Conservation (phyloP, 2,113 vertebrate genomes). For the Sphyrna mokarran region DNA sequence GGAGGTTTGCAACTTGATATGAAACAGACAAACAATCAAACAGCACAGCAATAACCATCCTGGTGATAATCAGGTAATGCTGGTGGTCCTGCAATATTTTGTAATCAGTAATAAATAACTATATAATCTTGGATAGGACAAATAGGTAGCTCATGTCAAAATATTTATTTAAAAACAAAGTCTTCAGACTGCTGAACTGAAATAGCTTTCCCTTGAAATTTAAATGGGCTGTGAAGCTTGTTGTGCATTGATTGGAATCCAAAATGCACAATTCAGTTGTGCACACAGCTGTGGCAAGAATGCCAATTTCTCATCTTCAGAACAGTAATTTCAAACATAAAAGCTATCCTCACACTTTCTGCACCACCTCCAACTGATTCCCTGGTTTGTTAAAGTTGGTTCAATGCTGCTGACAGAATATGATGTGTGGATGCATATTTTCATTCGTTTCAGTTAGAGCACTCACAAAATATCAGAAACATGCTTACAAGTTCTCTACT, state of each 20-base stretch:
- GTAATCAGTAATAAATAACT: neutral
- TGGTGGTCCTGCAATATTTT: neutral
- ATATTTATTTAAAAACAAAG: neutral
- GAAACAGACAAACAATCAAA: neutral
- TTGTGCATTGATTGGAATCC: neutral
- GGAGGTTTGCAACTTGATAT: neutral
- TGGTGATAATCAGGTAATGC: neutral
- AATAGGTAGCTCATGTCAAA: neutral
- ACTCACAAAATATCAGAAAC: neutral
- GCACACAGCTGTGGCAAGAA: neutral
- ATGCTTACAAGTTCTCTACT: neutral
- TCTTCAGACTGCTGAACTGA: neutral
- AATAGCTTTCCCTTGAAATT: neutral
- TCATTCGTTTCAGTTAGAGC: neutral
- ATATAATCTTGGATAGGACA: neutral
- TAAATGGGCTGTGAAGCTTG: neutral
- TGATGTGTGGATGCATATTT: neutral
- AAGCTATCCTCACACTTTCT: neutral
- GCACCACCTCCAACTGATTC: neutral
- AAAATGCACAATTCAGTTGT: neutral
- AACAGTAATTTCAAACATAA: constrained; percentile 6
- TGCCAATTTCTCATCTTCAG: neutral
- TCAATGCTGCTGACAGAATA: neutral
- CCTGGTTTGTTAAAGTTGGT: neutral
- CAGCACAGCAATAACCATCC: neutral